phyloP scores from a whole-genome alignment of 2,113 vertebrate genomes.

The Petroica traversi region DNA sequence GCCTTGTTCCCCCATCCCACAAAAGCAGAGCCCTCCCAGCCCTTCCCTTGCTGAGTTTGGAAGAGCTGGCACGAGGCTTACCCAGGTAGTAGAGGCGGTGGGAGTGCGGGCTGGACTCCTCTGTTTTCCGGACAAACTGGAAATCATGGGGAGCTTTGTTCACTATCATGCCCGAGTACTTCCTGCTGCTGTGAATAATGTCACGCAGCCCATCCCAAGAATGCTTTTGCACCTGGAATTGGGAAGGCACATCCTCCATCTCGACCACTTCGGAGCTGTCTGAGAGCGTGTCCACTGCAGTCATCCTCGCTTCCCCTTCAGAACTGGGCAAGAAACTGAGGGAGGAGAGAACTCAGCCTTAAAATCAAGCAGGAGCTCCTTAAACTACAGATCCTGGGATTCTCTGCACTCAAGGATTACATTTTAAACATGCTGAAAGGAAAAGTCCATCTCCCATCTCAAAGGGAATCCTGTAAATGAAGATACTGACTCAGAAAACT shows the following conservation, averaged over 20 bases:
- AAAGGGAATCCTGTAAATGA: background rate
- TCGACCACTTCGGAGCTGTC: conserved; percentile 81
- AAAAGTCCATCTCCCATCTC: background rate
- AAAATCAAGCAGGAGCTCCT: background rate
- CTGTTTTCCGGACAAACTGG: conserved; percentile 88
- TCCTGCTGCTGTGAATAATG: conserved; percentile 94
- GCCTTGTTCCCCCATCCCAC: background rate
- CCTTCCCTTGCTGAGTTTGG: background rate
- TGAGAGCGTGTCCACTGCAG: conserved; percentile 74
- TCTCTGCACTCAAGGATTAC: background rate
- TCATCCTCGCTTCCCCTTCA: conserved; percentile 81
- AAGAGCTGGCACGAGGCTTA: conserved; percentile 55
- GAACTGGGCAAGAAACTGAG: conserved; percentile 70
- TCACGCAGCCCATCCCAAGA: conserved; percentile 89
- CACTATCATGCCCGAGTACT: conserved; percentile 87
- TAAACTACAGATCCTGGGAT: background rate
- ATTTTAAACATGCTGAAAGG: background rate
- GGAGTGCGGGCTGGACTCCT: conserved; percentile 86
- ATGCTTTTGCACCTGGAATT: conserved; percentile 90
- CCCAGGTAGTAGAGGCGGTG: conserved; percentile 94
- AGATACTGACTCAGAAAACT: background rate
- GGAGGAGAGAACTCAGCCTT: background rate
- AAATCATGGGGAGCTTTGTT: conserved; percentile 95
- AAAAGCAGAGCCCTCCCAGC: background rate
- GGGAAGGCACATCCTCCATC: conserved; percentile 82